Percentiles rank a stretch among this genome's conserved stretches.
phyloP scores from a whole-genome alignment of 2,797 vertebrate genomes.

The Mycteria americana region DNA sequence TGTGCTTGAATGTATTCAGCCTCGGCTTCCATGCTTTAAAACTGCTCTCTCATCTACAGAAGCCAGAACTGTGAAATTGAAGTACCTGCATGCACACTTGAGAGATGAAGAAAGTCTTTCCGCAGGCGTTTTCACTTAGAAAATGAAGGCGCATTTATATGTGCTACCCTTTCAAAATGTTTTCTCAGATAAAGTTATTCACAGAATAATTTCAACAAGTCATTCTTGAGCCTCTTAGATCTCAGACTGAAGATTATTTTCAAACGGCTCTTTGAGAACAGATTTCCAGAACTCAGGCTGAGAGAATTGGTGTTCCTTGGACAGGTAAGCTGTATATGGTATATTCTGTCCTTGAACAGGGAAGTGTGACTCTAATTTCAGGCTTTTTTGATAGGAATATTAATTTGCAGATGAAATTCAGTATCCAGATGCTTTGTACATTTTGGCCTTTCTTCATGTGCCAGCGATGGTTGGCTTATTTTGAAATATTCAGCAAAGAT shows the following conservation, averaged over 20 bases:
- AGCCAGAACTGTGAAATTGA: slow-evolving; percentile 6
- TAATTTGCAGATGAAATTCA: neutral
- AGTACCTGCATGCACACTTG: neutral
- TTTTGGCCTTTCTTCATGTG: neutral
- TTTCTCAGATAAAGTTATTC: slow-evolving; percentile 33
- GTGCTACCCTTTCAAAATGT: slow-evolving; percentile 2
- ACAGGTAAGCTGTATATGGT: neutral
- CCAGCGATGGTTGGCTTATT: neutral
- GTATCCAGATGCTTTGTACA: neutral
- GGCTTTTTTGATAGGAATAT: neutral
- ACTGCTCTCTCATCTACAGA: neutral
- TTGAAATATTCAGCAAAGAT: neutral
- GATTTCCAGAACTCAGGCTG: neutral
- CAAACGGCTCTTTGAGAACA: slow-evolving; percentile 19
- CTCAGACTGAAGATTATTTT: slow-evolving; percentile 13
- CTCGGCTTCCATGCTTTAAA: neutral
- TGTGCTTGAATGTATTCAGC: neutral
- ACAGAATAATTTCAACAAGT: slow-evolving; percentile 19
- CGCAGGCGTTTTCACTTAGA: neutral
- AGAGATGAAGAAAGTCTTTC: slow-evolving; percentile 26
- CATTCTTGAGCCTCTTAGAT: slow-evolving; percentile 26
- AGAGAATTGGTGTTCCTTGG: neutral
- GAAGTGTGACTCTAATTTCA: neutral
- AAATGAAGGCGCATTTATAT: neutral
- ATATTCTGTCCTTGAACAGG: neutral